phyloP scores from a whole-genome alignment of 2,888 invertebrate genomes.

The Cheilosia variabilis region DNA sequence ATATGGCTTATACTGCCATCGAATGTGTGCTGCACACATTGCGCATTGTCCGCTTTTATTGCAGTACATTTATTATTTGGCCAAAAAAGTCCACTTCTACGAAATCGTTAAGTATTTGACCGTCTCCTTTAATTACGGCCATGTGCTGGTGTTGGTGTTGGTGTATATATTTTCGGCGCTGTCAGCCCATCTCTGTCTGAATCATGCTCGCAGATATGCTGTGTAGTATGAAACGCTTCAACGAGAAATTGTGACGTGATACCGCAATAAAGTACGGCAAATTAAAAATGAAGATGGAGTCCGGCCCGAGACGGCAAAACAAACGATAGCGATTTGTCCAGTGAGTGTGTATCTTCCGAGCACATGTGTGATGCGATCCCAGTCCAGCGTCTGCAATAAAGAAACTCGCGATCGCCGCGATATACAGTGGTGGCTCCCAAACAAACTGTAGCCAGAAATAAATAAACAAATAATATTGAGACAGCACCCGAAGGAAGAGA shows the following conservation, averaged over 20 bases:
- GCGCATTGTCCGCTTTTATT: constrained; percentile 51
- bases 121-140: constrained; percentile 48
- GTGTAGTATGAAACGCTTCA: background rate
- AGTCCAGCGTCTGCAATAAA: constrained; percentile 42
- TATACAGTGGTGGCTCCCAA: background rate
- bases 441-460: constrained; percentile 20
- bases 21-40: background rate
- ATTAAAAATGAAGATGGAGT: constrained; percentile 36
- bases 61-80: constrained; percentile 65
- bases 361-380: constrained; percentile 30
- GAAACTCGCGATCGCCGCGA: constrained; percentile 24
- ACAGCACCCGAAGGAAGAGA: constrained; percentile 1
- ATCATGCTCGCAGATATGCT: constrained; percentile 15
- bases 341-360: constrained; percentile 34
- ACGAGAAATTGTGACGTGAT: constrained; percentile 48
- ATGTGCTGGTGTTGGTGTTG: constrained; percentile 25
- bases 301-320: constrained; percentile 29
- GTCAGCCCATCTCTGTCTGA: constrained; percentile 38
- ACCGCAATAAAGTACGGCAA: constrained; percentile 66
- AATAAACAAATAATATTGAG: constrained; percentile 48
- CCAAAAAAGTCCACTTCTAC: constrained; percentile 50
- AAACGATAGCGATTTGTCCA: constrained; percentile 57
- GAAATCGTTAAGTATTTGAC: constrained; percentile 57
- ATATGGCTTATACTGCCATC: background rate
- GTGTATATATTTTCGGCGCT: constrained; percentile 52